Evolutionary conservation across 2,888 invertebrate genomes (phyloP), one percentile per base, ranked within the genome.

Genomic region (Melanotus villosus): DNA sequence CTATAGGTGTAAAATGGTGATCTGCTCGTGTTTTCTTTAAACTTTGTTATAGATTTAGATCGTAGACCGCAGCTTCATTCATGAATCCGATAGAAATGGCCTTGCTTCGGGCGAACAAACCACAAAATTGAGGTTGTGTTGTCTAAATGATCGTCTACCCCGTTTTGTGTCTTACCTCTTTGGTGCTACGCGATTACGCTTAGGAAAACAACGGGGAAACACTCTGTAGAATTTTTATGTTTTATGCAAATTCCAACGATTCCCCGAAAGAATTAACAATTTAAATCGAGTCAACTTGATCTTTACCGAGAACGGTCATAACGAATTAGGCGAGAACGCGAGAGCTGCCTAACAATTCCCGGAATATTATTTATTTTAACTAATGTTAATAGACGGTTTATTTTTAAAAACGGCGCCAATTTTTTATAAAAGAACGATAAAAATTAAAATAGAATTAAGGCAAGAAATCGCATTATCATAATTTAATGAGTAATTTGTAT

Each of bases 41-140:
- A 59, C 58, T 62, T 62, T 56, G 54, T 60, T 65, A 66, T 70
- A 66, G 70, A 70, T 70, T 63, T 66, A 70, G 66, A 70, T 70
- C 62, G 58, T 43, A 65, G 62, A 70, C 70, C 70, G 63, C 70
- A 66, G 70, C 57, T 70, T 66, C 70, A 70, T 70, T 70, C 70
- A 70, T 66, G 66, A 66, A 70, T 70, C 65, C 30, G 62, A 65
- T 62, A 16, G 65, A 58, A 62, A 57, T 57, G 70, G 45, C 70
- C 70, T 66, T 70, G 60, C 70, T 70, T 70, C 56, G 41, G 70
- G 70, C 70, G 50, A 57, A 70, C 50, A 60, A 65, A 66, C 70
- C 70, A 63, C 70, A 63, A 65, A 65, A 69, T 65, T 69, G 59
- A 64, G 68, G 68, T 69, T 69, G 32, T 62, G 41, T 64, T 43